These are phyloP conservation scores for Heliconius erato DNA, from an alignment of 2,888 invertebrate species.

Conservation along the genomic window DNA sequence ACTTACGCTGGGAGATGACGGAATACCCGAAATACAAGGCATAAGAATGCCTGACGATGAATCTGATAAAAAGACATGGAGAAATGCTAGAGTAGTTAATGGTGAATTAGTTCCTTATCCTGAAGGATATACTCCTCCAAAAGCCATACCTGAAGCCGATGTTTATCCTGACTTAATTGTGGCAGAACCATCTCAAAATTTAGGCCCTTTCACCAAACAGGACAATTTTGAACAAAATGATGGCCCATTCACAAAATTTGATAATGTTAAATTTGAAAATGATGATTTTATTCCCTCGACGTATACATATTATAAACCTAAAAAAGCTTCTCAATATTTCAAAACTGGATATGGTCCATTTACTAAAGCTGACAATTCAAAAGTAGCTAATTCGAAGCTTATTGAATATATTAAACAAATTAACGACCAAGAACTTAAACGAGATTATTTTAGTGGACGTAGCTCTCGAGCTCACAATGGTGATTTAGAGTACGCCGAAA, in stretches of 20 bases:
- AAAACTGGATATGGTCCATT: slow-evolving; percentile 87
- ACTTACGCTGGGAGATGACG: slow-evolving; percentile 88
- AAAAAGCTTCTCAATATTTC: slow-evolving; percentile 76
- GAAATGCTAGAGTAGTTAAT: slow-evolving; percentile 95
- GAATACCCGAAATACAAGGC: slow-evolving; percentile 93
- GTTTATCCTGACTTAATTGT: slow-evolving; percentile 74
- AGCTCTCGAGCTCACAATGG: slow-evolving; percentile 81
- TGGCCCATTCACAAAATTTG: slow-evolving; percentile 87
- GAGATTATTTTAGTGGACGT: slow-evolving; percentile 86
- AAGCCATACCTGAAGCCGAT: slow-evolving; percentile 86
- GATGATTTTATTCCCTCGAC: slow-evolving; percentile 70
- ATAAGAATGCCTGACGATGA: slow-evolving; percentile 94
- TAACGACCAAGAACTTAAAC: slow-evolving; percentile 87
- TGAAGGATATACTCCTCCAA: slow-evolving; percentile 88
- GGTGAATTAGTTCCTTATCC: slow-evolving; percentile 92
- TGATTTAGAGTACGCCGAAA: slow-evolving; percentile 80
- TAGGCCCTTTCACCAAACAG: slow-evolving; percentile 87
- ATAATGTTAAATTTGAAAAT: slow-evolving; percentile 81
- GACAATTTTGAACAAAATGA: slow-evolving; percentile 85
- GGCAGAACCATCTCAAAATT: slow-evolving; percentile 70
- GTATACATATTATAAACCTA: slow-evolving; percentile 72
- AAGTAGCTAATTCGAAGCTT: slow-evolving; percentile 85
- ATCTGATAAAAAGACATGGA: slow-evolving; percentile 93
- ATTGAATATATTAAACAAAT: slow-evolving; percentile 89
- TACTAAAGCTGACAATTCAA: slow-evolving; percentile 87